These are phyloP conservation scores for Allacma fusca DNA, from an alignment of 2,888 invertebrate species.

Conservation along the genomic window DNA sequence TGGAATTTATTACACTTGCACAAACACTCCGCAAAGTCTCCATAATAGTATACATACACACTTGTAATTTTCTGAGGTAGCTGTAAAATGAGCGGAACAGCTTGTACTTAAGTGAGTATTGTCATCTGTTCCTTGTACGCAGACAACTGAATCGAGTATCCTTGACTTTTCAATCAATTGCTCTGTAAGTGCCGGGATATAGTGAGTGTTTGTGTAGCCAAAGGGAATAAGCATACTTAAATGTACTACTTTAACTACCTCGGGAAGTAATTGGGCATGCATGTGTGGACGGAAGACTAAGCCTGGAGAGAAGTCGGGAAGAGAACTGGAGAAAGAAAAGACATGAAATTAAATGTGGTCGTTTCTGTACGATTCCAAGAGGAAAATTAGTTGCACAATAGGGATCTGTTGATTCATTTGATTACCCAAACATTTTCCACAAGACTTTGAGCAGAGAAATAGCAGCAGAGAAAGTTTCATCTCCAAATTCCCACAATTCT, in stretches of 20 bases:
- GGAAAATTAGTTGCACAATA: constrained; percentile 7
- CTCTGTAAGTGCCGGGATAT: not conserved
- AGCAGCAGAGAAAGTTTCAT: constrained; percentile 3
- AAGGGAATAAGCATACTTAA: not conserved
- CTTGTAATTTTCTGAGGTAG: constrained; percentile 14
- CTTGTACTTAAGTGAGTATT: not conserved
- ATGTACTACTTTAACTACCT: constrained; percentile 7
- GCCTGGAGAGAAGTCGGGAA: not conserved
- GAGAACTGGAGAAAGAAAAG: not conserved
- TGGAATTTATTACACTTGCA: constrained; percentile 3
- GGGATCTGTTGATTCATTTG: constrained; percentile 28
- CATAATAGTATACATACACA: not conserved
- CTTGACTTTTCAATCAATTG: constrained; percentile 13
- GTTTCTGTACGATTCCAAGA: not conserved
- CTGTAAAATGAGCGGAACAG: not conserved
- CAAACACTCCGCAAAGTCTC: not conserved
- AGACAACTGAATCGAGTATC: not conserved
- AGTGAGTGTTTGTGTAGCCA: not conserved
- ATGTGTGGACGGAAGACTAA: not conserved
- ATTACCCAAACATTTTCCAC: constrained; percentile 7
- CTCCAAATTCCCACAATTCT: not conserved
- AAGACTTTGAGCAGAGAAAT: constrained; percentile 9
- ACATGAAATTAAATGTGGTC: constrained; percentile 3
- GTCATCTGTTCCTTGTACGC: not conserved
- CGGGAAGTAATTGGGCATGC: not conserved